Evolutionary conservation across 2,888 invertebrate species (phyloP).

Genomic region (Euspilapteryx auroguttella): DNA sequence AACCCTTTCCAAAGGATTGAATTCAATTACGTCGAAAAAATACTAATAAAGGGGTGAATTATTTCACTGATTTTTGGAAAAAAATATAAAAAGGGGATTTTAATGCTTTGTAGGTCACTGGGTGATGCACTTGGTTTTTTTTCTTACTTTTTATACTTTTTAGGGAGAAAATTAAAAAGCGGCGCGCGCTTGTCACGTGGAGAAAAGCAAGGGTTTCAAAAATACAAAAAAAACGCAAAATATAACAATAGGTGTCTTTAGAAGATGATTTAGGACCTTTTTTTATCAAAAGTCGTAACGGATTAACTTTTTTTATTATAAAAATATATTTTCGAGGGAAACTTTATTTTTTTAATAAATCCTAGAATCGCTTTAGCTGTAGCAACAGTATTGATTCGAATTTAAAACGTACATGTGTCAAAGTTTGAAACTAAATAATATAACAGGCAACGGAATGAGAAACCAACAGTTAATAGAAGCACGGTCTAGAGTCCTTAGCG

Average conservation of each 20-base stretch:
- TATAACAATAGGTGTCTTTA: conserved; percentile 40
- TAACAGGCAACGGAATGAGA: no score
- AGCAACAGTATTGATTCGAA: no score
- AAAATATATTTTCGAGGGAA: conserved; percentile 19
- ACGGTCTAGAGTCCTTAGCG: no score
- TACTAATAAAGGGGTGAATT: conserved; percentile 29
- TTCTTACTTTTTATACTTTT: conserved; percentile 15
- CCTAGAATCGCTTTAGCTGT: no score
- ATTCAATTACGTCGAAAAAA: conserved; percentile 46
- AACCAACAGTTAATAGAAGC: no score
- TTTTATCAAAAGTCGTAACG: conserved; percentile 27
- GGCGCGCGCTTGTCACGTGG: conserved; percentile 45
- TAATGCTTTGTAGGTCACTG: conserved; percentile 45
- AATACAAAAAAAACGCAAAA: conserved; percentile 14
- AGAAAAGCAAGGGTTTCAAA: conserved; percentile 42
- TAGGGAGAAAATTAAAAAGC: conserved; percentile 17
- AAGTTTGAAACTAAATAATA: no score
- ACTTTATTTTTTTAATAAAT: no score
- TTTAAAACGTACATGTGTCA: no score
- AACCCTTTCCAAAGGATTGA: conserved; percentile 60
- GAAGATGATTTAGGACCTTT: conserved; percentile 48
- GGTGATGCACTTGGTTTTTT: conserved; percentile 28
- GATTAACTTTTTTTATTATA: conserved; percentile 26
- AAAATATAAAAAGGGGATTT: conserved; percentile 22
- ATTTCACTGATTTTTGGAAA: conserved; percentile 43